These are phyloP conservation scores for Eunapius fragilis DNA, from an alignment of 37 sponge, comb jelly and placozoan species.

Conservation along the genomic window DNA sequence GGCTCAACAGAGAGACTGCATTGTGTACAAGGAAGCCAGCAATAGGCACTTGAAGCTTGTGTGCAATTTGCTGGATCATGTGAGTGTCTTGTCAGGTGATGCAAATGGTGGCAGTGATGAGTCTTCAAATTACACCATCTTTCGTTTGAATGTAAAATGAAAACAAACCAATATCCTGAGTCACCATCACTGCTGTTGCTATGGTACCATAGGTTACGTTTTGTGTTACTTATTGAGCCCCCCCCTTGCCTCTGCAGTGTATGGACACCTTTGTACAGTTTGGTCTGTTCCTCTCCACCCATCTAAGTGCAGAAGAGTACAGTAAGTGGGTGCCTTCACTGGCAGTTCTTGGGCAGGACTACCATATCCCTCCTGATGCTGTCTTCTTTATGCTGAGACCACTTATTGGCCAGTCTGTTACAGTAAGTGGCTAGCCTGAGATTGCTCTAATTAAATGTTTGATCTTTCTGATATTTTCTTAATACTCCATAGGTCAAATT, in stretches of 20 bases:
- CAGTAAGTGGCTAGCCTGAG: conserved; percentile 48
- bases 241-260: conserved; percentile 63
- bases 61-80: conserved; percentile 85
- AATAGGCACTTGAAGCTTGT: conserved; percentile 88
- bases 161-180: background rate
- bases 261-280: conserved; percentile 97
- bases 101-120: background rate
- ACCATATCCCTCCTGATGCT: conserved; percentile 87
- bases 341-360: conserved; percentile 70
- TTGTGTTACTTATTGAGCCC: background rate
- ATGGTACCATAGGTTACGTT: background rate
- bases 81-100: conserved; percentile 12
- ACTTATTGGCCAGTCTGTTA: conserved; percentile 53
- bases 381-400: conserved; percentile 93
- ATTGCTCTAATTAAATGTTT: background rate
- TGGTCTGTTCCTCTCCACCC: conserved; percentile 89
- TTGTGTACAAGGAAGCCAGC: conserved; percentile 73
- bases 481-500: conserved; percentile 58
- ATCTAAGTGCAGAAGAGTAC: conserved; percentile 86
- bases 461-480: too few relatives aligned
- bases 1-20: conserved; percentile 92
- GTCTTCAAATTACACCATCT: background rate
- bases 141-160: background rate
- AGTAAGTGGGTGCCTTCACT: conserved; percentile 70
- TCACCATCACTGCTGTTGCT: background rate